Evolutionary conservation across 2,797 vertebrate species (phyloP).

Genomic region (Trachops cirrhosus): DNA sequence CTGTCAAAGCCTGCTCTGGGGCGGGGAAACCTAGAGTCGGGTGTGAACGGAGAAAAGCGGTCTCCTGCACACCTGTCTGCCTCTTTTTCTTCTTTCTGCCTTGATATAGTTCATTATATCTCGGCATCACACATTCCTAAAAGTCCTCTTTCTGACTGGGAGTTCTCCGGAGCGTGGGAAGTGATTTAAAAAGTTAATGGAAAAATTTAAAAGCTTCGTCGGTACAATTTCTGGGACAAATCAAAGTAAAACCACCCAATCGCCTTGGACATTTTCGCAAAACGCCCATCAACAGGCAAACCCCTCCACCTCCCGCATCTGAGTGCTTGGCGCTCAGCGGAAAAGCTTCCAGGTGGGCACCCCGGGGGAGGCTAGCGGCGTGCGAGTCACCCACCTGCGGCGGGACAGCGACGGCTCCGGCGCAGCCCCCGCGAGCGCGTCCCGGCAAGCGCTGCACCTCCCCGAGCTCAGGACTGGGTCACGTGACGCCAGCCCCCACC

Average conservation of each 20-base stretch:
- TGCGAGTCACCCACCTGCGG: too few species aligned
- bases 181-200: neutral
- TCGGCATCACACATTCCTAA: neutral
- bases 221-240: neutral
- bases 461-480: neutral
- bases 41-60: neutral
- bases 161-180: neutral
- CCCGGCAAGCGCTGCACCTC: fast-evolving
- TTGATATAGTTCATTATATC: neutral
- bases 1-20: neutral
- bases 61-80: neutral
- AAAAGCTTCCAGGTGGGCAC: neutral
- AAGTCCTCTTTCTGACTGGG: neutral
- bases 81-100: neutral
- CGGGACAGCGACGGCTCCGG: too few species aligned
- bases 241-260: neutral
- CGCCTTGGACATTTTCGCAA: neutral
- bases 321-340: fast-evolving
- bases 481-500: too few species aligned
- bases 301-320: too few species aligned
- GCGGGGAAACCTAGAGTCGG: neutral
- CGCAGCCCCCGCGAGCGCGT: too few species aligned
- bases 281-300: neutral
- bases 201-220: neutral
- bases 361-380: neutral